Evolutionary conservation across 2,797 vertebrate species (phyloP).

Genomic region (Clarias laeviceps): DNA sequence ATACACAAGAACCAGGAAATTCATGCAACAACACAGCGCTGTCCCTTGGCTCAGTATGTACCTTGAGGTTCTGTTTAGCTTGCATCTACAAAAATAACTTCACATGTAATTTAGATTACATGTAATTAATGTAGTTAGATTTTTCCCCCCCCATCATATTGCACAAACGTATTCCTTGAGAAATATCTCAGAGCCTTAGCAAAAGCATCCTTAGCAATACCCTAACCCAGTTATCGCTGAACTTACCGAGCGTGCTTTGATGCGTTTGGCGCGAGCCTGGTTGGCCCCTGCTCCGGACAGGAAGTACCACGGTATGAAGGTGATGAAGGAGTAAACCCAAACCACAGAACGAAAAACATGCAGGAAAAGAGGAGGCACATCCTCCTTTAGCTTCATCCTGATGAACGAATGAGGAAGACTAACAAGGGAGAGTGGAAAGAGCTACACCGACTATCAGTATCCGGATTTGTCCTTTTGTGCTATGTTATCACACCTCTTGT

Average conservation of each 20-base stretch:
- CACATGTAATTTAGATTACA: too few species aligned
- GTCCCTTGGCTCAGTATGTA: not conserved
- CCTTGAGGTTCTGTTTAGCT: not conserved
- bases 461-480: not conserved
- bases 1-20: not conserved
- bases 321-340: slow-evolving; percentile 89
- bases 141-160: not conserved
- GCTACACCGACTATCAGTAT: not conserved
- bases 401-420: slow-evolving; percentile 29
- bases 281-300: slow-evolving; percentile 81
- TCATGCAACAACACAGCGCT: not conserved
- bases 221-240: not conserved
- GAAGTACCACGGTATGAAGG: slow-evolving; percentile 94
- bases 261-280: slow-evolving; percentile 79
- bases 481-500: not conserved
- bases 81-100: not conserved
- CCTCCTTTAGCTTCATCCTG: slow-evolving; percentile 94
- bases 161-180: too few species aligned
- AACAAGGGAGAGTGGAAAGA: not conserved
- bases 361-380: slow-evolving; percentile 90
- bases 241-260: slow-evolving; percentile 85
- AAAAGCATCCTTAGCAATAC: not conserved
- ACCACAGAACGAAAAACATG: slow-evolving; percentile 89
- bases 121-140: too few species aligned
- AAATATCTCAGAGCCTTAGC: too few species aligned